These are phyloP conservation scores for Pheucticus melanocephalus DNA, from an alignment of 2,113 vertebrate genomes.

Conservation along the genomic window DNA sequence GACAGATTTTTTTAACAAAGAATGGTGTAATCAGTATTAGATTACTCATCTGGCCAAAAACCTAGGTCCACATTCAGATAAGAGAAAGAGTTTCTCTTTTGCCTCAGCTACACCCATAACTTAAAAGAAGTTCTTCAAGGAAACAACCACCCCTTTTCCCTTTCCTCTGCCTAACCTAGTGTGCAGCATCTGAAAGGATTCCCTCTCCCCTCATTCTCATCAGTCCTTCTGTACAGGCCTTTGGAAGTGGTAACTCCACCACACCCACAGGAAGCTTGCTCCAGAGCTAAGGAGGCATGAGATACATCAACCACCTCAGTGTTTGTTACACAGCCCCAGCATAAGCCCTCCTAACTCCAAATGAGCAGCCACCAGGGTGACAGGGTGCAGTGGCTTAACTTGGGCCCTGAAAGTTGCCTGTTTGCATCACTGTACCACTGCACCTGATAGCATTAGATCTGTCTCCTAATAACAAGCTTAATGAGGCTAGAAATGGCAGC, in stretches of 20 bases:
- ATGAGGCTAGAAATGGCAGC: background rate
- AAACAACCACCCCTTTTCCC: background rate
- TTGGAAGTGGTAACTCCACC: background rate
- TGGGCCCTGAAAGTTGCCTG: background rate
- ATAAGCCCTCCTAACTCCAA: background rate
- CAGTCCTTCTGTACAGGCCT: background rate
- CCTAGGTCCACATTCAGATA: background rate
- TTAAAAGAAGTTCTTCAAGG: background rate
- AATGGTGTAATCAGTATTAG: background rate
- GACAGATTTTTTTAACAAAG: background rate
- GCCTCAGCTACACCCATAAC: background rate
- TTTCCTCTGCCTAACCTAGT: background rate
- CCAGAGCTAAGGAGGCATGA: background rate
- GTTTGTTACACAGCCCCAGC: background rate
- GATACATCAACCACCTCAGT: background rate
- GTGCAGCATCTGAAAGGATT: background rate
- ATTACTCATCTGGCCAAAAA: background rate
- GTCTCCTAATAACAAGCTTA: background rate
- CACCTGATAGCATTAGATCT: background rate
- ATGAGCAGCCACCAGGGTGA: accelerated
- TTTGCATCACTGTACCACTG: background rate
- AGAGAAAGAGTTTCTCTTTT: background rate
- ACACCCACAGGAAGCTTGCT: background rate
- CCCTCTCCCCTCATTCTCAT: background rate
- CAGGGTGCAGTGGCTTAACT: background rate